Evolutionary conservation across 2,797 vertebrate genomes (phyloP), one percentile per base, ranked within the genome.

Genomic region (Aeoliscus strigatus): DNA sequence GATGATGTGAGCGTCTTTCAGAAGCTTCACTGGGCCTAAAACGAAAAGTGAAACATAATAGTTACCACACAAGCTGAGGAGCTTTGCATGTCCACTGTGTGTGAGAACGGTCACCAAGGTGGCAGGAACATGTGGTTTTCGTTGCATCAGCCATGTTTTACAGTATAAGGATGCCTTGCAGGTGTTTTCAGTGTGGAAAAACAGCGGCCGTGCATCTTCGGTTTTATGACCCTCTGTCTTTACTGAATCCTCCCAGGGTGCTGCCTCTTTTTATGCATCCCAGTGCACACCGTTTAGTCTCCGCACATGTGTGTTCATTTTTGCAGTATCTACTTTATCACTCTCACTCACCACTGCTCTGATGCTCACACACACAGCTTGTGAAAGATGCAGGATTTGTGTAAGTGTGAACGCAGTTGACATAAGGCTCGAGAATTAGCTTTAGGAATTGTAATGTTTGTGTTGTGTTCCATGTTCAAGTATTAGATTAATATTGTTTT

Each of bases 221-320:
- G 28, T 65, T 76, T 73, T 73, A 73, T 61, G 43, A 50, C 36
- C 39, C 26, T 18, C 51, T 37, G 48, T 57, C 63, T 52, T 58
- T 40, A 9, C 17, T 44, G 52, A 73, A 63, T 62, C 40, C 30
- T 78, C 59, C 59, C 67, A 47, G 42, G 70, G 42, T 37, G 38
- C 43, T 24, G 43, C 18, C 26, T 47, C 13, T 49, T 39, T 65
- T 39, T n/a, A 39, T 56, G 41, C 39, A 42, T 53, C 52, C 35
- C 39, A 34, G 15, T 43, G 27, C 57, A 45, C 45, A 48, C 5
- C 41, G 48, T 49, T 66, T 47, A 34, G 39, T 51, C 56, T 47
- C 42, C 14, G 42, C 15, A 40, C 29, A 50, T 25, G 6, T 51
- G 44, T 39, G 45, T 17, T 68, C 16, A 27, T 50, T 55, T 34